Evolutionary conservation across 2,113 vertebrate genomes (phyloP).

Genomic region (Colaptes auratus): DNA sequence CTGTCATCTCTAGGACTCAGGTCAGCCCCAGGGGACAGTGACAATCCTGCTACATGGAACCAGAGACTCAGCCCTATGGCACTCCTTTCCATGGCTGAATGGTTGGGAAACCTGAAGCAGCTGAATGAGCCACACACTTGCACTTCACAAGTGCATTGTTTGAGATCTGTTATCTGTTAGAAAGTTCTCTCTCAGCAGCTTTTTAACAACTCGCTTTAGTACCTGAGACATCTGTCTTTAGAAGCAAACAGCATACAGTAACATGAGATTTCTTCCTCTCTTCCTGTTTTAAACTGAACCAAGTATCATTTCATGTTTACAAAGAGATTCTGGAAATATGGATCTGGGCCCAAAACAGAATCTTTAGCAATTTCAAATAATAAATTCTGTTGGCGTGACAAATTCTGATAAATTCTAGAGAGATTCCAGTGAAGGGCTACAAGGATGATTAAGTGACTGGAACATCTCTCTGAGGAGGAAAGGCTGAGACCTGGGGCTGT

Average conservation of each 20-base stretch:
- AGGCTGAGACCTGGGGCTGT: no score
- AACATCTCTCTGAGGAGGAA: no score
- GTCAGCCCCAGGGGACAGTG: not conserved
- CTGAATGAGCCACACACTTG: not conserved
- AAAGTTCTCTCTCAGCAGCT: not conserved
- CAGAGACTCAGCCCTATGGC: accelerated
- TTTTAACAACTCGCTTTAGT: not conserved
- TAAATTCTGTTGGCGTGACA: not conserved
- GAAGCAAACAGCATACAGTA: not conserved
- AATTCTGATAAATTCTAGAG: not conserved
- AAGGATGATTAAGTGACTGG: no score
- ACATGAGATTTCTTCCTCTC: not conserved
- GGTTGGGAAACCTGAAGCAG: not conserved
- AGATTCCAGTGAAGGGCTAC: no score
- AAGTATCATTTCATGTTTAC: not conserved
- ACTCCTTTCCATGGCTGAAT: not conserved
- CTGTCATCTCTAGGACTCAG: not conserved
- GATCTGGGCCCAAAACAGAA: not conserved
- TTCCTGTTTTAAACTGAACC: not conserved
- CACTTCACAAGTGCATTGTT: not conserved
- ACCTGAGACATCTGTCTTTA: not conserved
- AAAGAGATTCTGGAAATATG: not conserved
- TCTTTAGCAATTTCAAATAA: not conserved
- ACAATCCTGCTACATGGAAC: not conserved
- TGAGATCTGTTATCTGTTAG: not conserved